phyloP scores from a whole-genome alignment of 1,140 invertebrate species.

The Harpegnathos saltator region DNA sequence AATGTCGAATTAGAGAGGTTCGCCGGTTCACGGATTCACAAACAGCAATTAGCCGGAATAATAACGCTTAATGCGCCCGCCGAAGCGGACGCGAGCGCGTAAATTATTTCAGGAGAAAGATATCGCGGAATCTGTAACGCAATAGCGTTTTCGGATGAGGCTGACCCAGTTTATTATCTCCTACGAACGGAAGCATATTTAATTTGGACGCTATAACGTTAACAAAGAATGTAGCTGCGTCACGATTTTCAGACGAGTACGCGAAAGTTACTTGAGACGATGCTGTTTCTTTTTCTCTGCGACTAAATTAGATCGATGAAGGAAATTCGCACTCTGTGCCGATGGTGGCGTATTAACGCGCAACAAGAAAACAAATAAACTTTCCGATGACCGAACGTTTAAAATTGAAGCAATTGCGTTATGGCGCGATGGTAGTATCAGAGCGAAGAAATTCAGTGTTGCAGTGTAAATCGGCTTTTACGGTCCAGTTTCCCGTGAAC shows the following conservation, averaged over 20 bases:
- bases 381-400: conserved; percentile 2
- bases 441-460: conserved; percentile 31
- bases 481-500: conserved; percentile 36
- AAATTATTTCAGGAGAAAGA: conserved; percentile 33
- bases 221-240: neutral
- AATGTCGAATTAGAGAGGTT: neutral
- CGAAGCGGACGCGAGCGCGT: neutral
- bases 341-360: neutral
- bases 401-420: conserved; percentile 35
- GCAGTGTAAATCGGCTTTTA: conserved; percentile 64
- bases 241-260: neutral
- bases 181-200: neutral
- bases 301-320: no score
- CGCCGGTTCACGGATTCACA: neutral
- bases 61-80: conserved; percentile 9
- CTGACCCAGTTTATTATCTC: conserved; percentile 27
- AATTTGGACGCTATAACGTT: neutral
- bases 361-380: neutral
- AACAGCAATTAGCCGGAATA: conserved; percentile 26
- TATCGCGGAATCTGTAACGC: conserved; percentile 1
- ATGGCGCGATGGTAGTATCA: conserved; percentile 32
- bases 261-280: neutral
- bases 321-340: neutral
- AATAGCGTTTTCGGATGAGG: neutral
- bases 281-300: no score